phyloP scores from a whole-genome alignment of 92 coral and sea anemone genomes.

The Montipora capitata region DNA sequence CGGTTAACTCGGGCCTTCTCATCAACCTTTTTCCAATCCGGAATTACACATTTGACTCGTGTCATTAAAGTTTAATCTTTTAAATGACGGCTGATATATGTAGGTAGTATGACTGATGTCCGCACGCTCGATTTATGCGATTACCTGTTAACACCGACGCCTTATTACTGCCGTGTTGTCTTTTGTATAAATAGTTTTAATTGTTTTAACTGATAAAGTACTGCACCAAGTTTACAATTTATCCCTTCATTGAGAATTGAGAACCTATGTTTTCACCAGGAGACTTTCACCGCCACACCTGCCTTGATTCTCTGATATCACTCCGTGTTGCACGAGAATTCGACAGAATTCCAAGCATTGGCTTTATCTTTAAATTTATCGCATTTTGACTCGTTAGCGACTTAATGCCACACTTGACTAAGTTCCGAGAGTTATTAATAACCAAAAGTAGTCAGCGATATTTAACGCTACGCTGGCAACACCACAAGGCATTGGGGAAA shows the following conservation, averaged over 20 bases:
- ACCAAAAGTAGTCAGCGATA: background rate
- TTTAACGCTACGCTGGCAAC: background rate
- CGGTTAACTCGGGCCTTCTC: background rate
- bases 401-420: slow-evolving; percentile 10
- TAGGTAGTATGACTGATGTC: slow-evolving; percentile 11
- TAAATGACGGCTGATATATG: background rate
- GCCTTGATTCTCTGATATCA: background rate
- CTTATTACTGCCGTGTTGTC: background rate
- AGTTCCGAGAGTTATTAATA: slow-evolving; percentile 20
- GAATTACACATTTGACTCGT: background rate
- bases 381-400: slow-evolving; percentile 10
- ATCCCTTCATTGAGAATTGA: background rate
- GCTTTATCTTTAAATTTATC: background rate
- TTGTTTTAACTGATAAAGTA: background rate
- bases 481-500: background rate
- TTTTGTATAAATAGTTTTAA: background rate
- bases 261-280: too few relatives aligned
- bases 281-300: background rate
- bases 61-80: background rate
- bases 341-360: background rate
- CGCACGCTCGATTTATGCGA: slow-evolving; percentile 7
- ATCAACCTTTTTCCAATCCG: background rate
- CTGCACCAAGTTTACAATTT: background rate
- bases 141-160: background rate
- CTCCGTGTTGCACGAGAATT: slow-evolving; percentile 11